Base-by-base conservation (phyloP, 1,140 invertebrate species). In the Heliconius melpomene region DNA sequence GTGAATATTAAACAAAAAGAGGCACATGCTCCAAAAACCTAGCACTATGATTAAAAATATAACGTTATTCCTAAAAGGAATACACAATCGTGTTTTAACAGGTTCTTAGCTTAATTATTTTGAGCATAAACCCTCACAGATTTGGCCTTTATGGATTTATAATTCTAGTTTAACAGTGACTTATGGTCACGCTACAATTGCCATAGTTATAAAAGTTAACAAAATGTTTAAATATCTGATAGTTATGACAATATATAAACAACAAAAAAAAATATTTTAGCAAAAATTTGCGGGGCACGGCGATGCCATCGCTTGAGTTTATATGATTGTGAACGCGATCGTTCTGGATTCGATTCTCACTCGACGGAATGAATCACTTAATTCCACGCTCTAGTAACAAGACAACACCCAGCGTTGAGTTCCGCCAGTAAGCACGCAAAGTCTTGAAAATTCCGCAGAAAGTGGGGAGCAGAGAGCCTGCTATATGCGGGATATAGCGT, bases 81-180 rank as follows among this genome's bases (percentile, higher is more conserved):
- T 66, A 36, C 46, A 60, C 74, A 75, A 70, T 72, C 74, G 32
- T 72, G 16, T 60, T 77, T 74, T 66, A 81, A 66, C 36, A 11
- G 66, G 32, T 32, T 54, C 54, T 73, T 74, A 72, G 52, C 80
- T 86, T 88, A 89, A 90, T 90, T 89, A 90, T 87, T 87, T 87
- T 71, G 76, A 83, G 83, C 87, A 89, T 86, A 87, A 90, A 89
- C 88, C 88, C 38, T 71, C 87, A 87, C 83, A 90, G 89, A 88
- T 90, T 89, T 89, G 78, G 80, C 87, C 88, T 87, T 91, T 90
- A 91, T 87, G 81, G 78, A 78, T 89, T 82, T 86, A 82, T 90
- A 90, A 91, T 91, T 76, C 84, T 89, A 91, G 85, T 88, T 85
- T 88, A 83, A 83, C 80, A 81, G 80, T 78, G 66, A 70, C 81